Evolutionary conservation across 2,797 vertebrate genomes (phyloP).

Genomic region (Platyrinchus mystaceus): DNA sequence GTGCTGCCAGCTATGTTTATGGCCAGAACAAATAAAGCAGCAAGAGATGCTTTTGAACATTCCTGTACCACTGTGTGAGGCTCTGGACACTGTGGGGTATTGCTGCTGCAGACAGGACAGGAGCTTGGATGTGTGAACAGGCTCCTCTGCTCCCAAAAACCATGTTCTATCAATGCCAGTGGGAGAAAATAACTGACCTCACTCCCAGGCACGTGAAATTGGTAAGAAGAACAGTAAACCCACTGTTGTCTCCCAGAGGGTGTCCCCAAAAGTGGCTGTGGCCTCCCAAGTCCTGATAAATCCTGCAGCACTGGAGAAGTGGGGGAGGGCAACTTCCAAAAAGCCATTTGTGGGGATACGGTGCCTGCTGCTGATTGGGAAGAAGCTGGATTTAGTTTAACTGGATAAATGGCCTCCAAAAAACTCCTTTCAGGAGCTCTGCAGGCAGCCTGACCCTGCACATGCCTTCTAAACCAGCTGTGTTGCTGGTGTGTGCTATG

Average conservation of each 20-base stretch:
- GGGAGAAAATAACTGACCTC: background rate
- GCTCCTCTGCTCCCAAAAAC: background rate
- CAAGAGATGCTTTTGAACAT: background rate
- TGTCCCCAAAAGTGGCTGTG: background rate
- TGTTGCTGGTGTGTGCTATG: too few relatives aligned
- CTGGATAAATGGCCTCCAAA: background rate
- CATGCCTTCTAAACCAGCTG: accelerated
- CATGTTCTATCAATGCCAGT: accelerated
- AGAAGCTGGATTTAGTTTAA: background rate
- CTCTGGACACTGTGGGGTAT: background rate
- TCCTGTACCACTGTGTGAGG: background rate
- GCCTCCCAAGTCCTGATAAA: background rate
- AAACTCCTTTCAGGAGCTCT: background rate
- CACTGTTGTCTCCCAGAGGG: background rate
- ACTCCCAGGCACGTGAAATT: background rate
- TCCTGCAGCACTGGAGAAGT: background rate
- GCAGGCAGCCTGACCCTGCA: background rate
- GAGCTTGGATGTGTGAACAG: background rate
- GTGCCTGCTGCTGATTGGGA: background rate
- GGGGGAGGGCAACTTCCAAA: background rate
- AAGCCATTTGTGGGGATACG: background rate
- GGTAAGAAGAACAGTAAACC: background rate
- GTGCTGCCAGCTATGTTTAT: background rate
- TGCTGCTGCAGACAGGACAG: background rate
- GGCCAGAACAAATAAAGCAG: background rate